Evolutionary conservation across 2,888 invertebrate species (phyloP), one percentile per base, ranked within the genome.

Genomic region (Athalia rosae): DNA sequence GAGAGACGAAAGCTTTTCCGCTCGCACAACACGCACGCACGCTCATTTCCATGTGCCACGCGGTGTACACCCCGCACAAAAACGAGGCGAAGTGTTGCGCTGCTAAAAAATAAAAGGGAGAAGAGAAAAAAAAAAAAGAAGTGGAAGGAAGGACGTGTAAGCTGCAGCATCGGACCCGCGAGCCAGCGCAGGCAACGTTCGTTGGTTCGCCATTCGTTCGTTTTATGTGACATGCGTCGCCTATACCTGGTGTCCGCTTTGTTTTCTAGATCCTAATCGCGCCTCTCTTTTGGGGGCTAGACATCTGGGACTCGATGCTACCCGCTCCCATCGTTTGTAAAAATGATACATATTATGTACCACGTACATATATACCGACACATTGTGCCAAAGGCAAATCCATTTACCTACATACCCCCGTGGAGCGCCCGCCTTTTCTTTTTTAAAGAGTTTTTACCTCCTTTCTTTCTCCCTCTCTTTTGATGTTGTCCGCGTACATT

Each of bases 291-390:
- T 59, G 41, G 73, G 76, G 79, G 76, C 84, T 84, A 84, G 86
- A 82, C 87, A 87, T 87, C 86, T 87, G 87, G 82, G 87, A 85
- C 80, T 28, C 80, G 79, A 77, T 71, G 64, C 80, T 82, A 83
- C 83, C 79, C 81, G 83, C 82, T 83, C 83, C 84, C 84, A 82
- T 83, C 80, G 79, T 80, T 74, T 73, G 80, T 66, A 58, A 7
- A 53, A 67, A 61, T 61, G 61, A 61, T 61, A 61, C 53, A 53
- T 53, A 28, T 28, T 41, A 13, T 11, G n/a, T 58, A 5, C 11
- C 58, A 1, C 11, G 58, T 58, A 11, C 58, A 11, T 58, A 58
- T 58, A 58, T 58, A 11, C 28, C 28, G 28, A 28, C 86, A 86
- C 83, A 85, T 84, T 85, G 86, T 80, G 81, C 81, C 78, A 79